Evolutionary conservation across 1,140 invertebrate genomes (phyloP), one percentile per base, ranked within the genome.

Genomic region (Heliothis subflexa): DNA sequence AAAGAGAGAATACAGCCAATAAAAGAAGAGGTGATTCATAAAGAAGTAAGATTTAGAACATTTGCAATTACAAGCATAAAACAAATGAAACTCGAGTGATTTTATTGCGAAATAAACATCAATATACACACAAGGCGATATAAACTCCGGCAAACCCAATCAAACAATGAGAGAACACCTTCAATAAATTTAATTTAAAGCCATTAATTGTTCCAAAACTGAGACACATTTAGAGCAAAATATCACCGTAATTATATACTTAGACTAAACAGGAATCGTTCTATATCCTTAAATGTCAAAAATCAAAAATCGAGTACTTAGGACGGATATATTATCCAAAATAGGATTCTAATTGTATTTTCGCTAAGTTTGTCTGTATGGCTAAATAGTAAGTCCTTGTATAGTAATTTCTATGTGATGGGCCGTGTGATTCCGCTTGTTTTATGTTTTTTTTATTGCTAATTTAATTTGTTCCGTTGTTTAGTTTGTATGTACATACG

Each of bases 391-490:
- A 40, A 16, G 12, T 47, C 62, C 62, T 47, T 66, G 2, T 21
- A 40, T 13, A 45, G 59, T 21, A 7, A 47, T 11, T 9, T 49
- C 13, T 21, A 66, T 3, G 16, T 18, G 45, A 3, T 25, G 11
- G 16, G n/a, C 14, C 16, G 62, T 64, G 62, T 47, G 28, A 64
- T 16, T 64, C 13, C 10, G n/a, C 62, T 64, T 47, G 62, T 64
- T 64, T 64, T 47, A 16, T 45, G 9, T 12, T 14, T 14, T 40
- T 33, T 45, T 45, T 47, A 40, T 47, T 55, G 52, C 0, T 3
- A 16, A 18, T 55, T 18, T 16, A 45, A 62, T 18, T 14, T 40
- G 14, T n/a, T 33, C 9, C 33, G 12, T 33, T 61, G 54, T 55
- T 61, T 59, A 25, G 21, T 13, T 59, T 50, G 49, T 33, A 25